Percentiles rank a stretch among this genome's conserved stretches.
These are phyloP conservation scores for Tiphia femorata DNA, from an alignment of 2,888 invertebrate genomes.

Conservation along the genomic window DNA sequence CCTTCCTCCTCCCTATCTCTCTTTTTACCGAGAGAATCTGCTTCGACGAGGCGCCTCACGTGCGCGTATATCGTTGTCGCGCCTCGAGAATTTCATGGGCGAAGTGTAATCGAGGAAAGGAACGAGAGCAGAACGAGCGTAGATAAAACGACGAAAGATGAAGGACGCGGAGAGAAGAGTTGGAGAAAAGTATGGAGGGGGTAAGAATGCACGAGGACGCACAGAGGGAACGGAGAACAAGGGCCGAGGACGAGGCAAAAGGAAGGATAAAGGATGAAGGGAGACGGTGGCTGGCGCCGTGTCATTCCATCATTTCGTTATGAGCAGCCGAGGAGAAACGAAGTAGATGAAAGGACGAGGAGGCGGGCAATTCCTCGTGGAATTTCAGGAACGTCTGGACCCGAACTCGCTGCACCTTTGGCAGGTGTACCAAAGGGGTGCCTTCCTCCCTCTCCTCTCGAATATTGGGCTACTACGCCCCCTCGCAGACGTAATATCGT, in stretches of 20 bases:
- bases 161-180: not conserved
- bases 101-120: not conserved
- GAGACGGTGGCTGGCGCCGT: conserved; percentile 7
- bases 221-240: not conserved
- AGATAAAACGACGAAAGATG: not conserved
- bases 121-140: not conserved
- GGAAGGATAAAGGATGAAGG: not conserved
- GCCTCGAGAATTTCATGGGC: too few relatives aligned
- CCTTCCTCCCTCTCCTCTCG: too few relatives aligned
- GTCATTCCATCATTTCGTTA: conserved; percentile 37
- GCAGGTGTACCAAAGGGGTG: too few relatives aligned
- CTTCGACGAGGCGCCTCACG: too few relatives aligned
- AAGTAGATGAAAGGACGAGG: conserved; percentile 26
- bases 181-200: not conserved
- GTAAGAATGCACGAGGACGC: too few relatives aligned
- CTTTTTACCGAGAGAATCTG: too few relatives aligned
- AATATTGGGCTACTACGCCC: too few relatives aligned
- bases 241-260: not conserved
- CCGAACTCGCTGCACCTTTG: too few relatives aligned
- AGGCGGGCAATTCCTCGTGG: conserved; percentile 30
- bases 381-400: conserved; percentile 32
- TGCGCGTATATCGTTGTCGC: too few relatives aligned
- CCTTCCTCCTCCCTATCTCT: too few relatives aligned
- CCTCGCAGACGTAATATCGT: too few relatives aligned
- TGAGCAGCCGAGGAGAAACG: conserved; percentile 34